Percentiles rank a stretch among this genome's conserved stretches.
phyloP scores from a whole-genome alignment of 2,888 invertebrate species.

The Pecten maximus region DNA sequence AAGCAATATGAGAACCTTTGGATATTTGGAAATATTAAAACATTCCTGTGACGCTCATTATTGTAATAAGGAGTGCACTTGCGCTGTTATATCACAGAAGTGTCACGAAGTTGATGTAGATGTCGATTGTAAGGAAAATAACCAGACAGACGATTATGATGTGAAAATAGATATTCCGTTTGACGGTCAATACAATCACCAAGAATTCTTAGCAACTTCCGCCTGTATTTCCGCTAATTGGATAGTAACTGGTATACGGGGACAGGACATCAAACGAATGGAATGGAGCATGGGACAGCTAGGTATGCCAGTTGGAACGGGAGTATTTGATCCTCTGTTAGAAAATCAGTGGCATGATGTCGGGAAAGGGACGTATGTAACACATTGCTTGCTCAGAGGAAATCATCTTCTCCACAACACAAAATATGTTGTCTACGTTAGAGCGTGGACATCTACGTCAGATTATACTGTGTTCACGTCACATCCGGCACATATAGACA shows the following conservation, averaged over 20 bases:
- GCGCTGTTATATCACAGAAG: conserved; percentile 48
- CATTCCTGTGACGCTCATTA: conserved; percentile 57
- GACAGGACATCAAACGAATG: conserved; percentile 48
- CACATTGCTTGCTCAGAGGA: conserved; percentile 56
- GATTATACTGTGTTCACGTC: conserved; percentile 53
- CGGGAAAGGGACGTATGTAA: conserved; percentile 46
- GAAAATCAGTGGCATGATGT: conserved; percentile 61
- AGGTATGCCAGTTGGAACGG: conserved; percentile 54
- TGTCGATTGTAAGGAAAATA: not conserved
- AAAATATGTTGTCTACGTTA: conserved; percentile 57
- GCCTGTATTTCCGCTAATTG: conserved; percentile 55
- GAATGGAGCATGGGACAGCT: conserved; percentile 62
- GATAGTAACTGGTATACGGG: not conserved
- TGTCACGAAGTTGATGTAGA: not conserved
- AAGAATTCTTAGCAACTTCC: conserved; percentile 43
- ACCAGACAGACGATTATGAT: not conserved
- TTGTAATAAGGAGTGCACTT: conserved; percentile 59
- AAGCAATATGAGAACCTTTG: not conserved
- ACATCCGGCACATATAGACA: conserved; percentile 56
- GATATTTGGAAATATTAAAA: conserved; percentile 49
- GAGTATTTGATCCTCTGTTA: conserved; percentile 54
- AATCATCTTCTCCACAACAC: conserved; percentile 49
- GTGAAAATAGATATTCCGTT: not conserved
- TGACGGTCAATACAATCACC: not conserved
- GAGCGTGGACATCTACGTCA: conserved; percentile 58